Evolutionary conservation across 2,888 invertebrate species (phyloP), one percentile per base, ranked within the genome.

Genomic region (Phytoseiulus persimilis): DNA sequence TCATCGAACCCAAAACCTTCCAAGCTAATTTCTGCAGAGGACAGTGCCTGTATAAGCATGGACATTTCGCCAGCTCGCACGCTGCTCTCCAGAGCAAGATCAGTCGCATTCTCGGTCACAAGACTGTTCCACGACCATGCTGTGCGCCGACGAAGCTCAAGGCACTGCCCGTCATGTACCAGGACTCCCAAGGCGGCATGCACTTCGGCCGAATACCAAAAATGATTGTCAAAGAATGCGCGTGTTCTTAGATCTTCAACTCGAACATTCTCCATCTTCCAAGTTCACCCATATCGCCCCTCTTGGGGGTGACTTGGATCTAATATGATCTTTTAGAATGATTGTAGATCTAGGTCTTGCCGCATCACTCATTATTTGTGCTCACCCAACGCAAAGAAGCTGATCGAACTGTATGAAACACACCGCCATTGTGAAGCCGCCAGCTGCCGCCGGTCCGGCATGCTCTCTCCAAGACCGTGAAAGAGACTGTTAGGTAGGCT

Each of bases 1-100:
- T 95, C 89, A 93, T 95, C 89, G 94, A 95, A 91, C 95, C 95
- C n/a, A 94, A 94, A 92, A 93, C 93, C 31, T 95, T 95, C 92
- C 95, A 95, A 92, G 95, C 95, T 0, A 95, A 95, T 28, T 95
- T 94, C 92, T 95, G 95, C 92, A 94, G 94, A 90, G 95, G 95
- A 3, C 93, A 94, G 89, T 95, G 95, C 92, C 95, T 95, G 0
- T 94, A 94, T 0, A 93, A 95, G 9, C 95, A 94, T 92, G 84
- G 87, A 18, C 95, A 95, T 92, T 95, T 95, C 23, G 95, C 95
- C 0, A 95, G 95, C 91, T 95, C 95, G 91, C 95, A 95, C 92
- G 95, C 95, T 0, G 93, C 95, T 32, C 93, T 95, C 89, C 95
- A 95, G 92, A 95, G 95, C 91, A 92, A 95, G 14, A 94, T 95